Evolutionary conservation across 2,888 invertebrate genomes (phyloP), one percentile per base, ranked within the genome.

Genomic region (Alsophila aescularia): DNA sequence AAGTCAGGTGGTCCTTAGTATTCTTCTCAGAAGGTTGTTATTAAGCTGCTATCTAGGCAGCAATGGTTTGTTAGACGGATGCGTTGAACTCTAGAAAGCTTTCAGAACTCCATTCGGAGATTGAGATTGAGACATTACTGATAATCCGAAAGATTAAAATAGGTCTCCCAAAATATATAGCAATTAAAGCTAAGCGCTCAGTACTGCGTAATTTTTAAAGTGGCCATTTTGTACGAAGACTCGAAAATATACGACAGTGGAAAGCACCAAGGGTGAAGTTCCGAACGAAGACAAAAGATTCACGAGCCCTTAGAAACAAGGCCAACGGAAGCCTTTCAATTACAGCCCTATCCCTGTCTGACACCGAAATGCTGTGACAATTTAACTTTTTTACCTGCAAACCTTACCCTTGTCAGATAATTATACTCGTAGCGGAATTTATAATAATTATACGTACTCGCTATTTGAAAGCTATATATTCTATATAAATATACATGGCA

Each of bases 251-350:
- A 62, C 65, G 53, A 68, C 67, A 67, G 66, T 69, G 57, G 59
- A 64, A 64, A 49, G 59, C 55, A 60, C 60, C 62, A 52, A 66
- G 60, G 58, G 58, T 54, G 66, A 66, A 63, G 70, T 63, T 66
- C 62, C 66, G 67, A 67, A 64, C 45, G 56, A 62, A 67, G 66
- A 77, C 75, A 77, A 77, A 74, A 75, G 74, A 72, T 68, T 73
- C 64, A 65, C 68, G 64, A 67, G 65, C 66, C 60, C 68, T 70
- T 57, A 64, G 54, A 56, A 70, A 64, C 68, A 71, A 66, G 64
- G 69, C 53, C 64, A 64, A 63, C 59, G 53, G 64, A 60, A 56
- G 64, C 60, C 65, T 73, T 71, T 67, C 65, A 72, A 71, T 71
- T 64, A 65, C 52, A 67, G 56, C 60, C 50, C 52, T 62, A 58